Base-by-base conservation (phyloP, 2,888 invertebrate species). In the Trichogramma dendrolimi region DNA sequence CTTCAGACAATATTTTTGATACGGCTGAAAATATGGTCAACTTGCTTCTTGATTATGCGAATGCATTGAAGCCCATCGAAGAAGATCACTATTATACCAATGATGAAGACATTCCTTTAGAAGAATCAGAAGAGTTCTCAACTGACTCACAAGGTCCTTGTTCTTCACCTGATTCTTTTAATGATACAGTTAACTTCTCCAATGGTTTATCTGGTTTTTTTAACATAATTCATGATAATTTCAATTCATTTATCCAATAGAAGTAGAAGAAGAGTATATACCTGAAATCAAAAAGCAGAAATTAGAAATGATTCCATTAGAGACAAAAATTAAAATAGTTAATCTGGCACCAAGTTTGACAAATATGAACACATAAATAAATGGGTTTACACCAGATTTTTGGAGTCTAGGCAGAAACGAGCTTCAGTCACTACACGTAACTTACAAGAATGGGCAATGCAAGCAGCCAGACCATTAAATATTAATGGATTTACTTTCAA, bases 361-460 rank as follows among this genome's bases (percentile, higher is more conserved):
- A 68, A 68, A 63, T 66, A 61, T 47, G 27, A 51, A 4, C 44
- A 49, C 10, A 63, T 68, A 14, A 57, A 69, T 61, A 50, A 62
- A 6, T 67, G 67, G 67, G 67, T 64, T 5, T 60, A 62, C 39
- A 62, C 66, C 58, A 63, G 65, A 44, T 69, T 69, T 56, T 49
- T 44, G 7, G 68, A 70, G 62, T 67, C 65, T 54, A n/a, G 55
- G 67, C 56, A 41, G 65, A 54, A 57, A 62, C 46, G 40, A 46
- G 50, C 63, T 51, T 67, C 67, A 61, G 57, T 69, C 11, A 67
- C 66, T 3, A 68, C 67, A 6, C 56, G 63, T 40, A 66, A 67
- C 48, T 61, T 68, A 49, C 67, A 69, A 49, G 64, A 67, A 54
- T 69, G 63, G 66, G 68, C 68, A 69, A 63, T 70, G n/a, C n/a